Base-by-base conservation (phyloP, 2,888 invertebrate species). In the Mythimna vitellina region DNA sequence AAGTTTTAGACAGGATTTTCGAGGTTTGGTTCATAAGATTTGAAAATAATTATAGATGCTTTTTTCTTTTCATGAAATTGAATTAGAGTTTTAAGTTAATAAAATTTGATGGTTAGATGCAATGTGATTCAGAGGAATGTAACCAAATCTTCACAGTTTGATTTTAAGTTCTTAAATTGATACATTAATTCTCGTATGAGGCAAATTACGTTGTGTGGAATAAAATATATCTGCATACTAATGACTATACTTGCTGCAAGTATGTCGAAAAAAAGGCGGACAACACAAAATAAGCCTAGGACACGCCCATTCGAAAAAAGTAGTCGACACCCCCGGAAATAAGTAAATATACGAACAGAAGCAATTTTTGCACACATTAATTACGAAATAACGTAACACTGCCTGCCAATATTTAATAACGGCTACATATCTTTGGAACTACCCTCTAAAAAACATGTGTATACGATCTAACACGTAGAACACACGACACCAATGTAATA, bases 401-500 rank as follows among this genome's bases (percentile, higher is more conserved):
- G 20, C 32, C 54, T 56, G 20, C 29, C 53, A 49, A 78, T 79
- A 82, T 73, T 78, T 54, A 79, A 60, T 74, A 70, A 67, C 66
- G 22, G 66, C 29, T 38, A 78, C 49, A 46, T 61, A 66, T 38
- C 61, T 74, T 42, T 65, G 64, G 42, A 81, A 75, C 79, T 82
- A 81, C 82, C 79, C 64, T 72, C 64, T 80, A 70, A 72, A 65
- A 67, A 63, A 77, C 81, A 80, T 76, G 76, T 81, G 74, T 81
- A 81, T 78, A 81, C 86, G 89, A 88, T 87, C 88, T 88, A 90
- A 89, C 91, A 90, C 83, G 86, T 83, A 78, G 76, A 93, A 92
- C 91, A 93, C 91, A 94, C 94, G 94, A 94, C 95, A 94, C 92
- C 91, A 89, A 89, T 90, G 96, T 95, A 96, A 96, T 96, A 96